A percentile compares a stretch with the other conserved stretches of the same genome.
phyloP scores from a whole-genome alignment of 2,797 vertebrate genomes.

The Eulemur mongoz region DNA sequence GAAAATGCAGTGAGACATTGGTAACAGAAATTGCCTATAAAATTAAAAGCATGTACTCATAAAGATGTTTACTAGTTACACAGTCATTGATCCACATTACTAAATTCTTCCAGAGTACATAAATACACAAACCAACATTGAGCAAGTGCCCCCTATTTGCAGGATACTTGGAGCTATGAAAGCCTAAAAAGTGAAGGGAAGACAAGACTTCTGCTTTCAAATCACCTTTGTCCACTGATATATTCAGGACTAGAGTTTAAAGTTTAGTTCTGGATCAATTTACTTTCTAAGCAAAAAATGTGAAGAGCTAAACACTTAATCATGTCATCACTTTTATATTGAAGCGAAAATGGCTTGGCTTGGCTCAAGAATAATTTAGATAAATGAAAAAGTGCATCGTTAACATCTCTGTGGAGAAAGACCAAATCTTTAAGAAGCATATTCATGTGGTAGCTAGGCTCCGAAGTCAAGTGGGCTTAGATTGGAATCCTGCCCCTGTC shows the following conservation, averaged over 20 bases:
- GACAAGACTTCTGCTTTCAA: not conserved
- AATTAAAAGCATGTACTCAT: not conserved
- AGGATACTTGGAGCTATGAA: too few relatives aligned
- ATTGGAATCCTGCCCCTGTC: not conserved
- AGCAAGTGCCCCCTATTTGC: not conserved
- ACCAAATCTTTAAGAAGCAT: not conserved
- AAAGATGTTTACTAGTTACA: not conserved
- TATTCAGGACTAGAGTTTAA: not conserved
- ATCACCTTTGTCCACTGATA: not conserved
- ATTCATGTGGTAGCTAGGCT: not conserved
- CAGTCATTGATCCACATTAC: not conserved
- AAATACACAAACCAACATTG: not conserved
- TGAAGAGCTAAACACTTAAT: not conserved
- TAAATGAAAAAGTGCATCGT: not conserved
- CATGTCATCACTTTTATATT: not conserved
- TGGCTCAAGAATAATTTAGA: not conserved
- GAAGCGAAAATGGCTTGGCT: not conserved
- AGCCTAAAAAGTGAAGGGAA: not conserved
- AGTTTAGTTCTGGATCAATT: not conserved
- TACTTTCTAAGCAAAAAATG: not conserved
- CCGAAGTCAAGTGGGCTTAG: not conserved
- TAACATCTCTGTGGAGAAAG: not conserved
- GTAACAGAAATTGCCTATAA: not conserved
- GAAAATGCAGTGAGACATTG: conserved; percentile 8
- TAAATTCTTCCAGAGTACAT: not conserved